phyloP scores from a whole-genome alignment of 2,888 invertebrate genomes.

The Diarsia dahlii region DNA sequence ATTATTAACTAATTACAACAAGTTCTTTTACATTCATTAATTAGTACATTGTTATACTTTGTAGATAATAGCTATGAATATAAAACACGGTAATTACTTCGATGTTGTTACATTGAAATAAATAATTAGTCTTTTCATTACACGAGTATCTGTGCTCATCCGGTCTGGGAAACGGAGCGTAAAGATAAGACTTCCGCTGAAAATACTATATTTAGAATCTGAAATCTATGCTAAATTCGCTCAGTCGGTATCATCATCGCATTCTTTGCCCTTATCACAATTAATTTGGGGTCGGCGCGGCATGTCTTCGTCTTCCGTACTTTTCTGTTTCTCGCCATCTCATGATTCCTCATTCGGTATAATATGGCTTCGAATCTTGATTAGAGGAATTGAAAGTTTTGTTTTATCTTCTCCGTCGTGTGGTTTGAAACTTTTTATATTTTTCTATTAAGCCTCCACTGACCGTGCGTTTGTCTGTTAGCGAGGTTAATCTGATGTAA shows the following conservation, averaged over 20 bases:
- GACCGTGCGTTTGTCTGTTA: no score
- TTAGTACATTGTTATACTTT: not conserved
- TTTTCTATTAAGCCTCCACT: no score
- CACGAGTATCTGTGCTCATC: conserved; percentile 12
- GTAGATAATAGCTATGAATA: not conserved
- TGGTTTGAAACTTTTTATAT: no score
- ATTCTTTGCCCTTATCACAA: no score
- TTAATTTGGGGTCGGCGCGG: no score
- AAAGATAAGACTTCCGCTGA: conserved; percentile 9
- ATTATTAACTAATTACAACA: no score
- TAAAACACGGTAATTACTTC: conserved; percentile 13
- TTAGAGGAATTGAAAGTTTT: not conserved
- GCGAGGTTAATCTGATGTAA: no score
- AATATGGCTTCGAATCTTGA: not conserved
- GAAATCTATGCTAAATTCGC: not conserved
- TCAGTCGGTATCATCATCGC: not conserved
- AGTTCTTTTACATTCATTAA: no score
- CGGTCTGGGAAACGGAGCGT: conserved; percentile 18
- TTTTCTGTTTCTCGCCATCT: no score
- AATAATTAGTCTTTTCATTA: conserved; percentile 21
- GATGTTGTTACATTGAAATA: conserved; percentile 9
- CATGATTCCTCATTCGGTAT: not conserved
- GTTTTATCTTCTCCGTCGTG: not conserved
- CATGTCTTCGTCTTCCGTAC: no score
- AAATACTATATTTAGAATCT: not conserved